Evolutionary conservation across 2,888 invertebrate genomes (phyloP).

Genomic region (Sericinus montela): DNA sequence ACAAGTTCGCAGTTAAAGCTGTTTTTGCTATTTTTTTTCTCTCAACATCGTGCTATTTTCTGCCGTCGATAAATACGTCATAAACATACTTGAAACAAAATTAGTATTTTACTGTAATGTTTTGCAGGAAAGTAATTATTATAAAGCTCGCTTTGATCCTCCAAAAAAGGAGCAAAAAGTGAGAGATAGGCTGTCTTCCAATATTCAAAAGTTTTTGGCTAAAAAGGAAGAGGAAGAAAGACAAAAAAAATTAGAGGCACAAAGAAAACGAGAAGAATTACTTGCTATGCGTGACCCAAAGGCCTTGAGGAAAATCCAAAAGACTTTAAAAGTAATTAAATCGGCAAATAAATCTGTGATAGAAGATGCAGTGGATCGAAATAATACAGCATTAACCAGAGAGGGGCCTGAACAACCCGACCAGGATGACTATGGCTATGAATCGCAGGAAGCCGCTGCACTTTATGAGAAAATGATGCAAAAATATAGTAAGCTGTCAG

Average conservation of each 20-base stretch:
- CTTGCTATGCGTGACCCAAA: constrained; percentile 85
- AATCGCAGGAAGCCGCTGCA: constrained; percentile 89
- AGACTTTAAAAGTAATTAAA: constrained; percentile 91
- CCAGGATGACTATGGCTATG: constrained; percentile 95
- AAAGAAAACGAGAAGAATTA: constrained; percentile 82
- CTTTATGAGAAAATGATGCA: constrained; percentile 92
- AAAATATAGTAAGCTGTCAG: constrained; percentile 86
- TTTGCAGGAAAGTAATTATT: constrained; percentile 77
- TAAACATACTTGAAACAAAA: too few relatives aligned
- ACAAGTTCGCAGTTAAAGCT: background rate
- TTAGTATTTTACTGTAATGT: too few relatives aligned
- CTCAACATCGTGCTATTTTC: too few relatives aligned
- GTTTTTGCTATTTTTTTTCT: background rate
- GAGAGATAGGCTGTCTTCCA: constrained; percentile 83
- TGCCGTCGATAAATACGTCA: too few relatives aligned
- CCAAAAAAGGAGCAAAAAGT: constrained; percentile 89
- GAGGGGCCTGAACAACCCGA: constrained; percentile 89
- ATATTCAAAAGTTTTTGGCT: constrained; percentile 90
- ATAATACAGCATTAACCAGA: constrained; percentile 86
- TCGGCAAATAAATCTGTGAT: constrained; percentile 93
- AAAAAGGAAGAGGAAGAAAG: constrained; percentile 90
- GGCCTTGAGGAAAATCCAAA: constrained; percentile 85
- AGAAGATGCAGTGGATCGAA: constrained; percentile 87
- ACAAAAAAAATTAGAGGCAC: constrained; percentile 80
- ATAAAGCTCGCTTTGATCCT: constrained; percentile 88